Base-by-base conservation (phyloP, 2,888 invertebrate genomes). In the Nebria salina region DNA sequence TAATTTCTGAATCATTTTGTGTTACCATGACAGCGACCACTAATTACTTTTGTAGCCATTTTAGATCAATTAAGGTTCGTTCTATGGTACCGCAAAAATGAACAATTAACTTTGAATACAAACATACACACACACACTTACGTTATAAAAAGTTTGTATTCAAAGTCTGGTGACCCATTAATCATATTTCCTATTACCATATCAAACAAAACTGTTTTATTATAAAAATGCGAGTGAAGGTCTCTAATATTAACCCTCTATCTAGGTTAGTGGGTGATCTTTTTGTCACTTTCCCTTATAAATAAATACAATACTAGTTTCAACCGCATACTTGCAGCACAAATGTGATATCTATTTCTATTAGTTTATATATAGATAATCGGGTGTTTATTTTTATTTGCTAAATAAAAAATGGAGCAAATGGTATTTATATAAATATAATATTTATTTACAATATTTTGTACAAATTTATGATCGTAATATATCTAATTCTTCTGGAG, bases 401-500 rank as follows among this genome's bases (percentile, higher is more conserved):
- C 54, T 54, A 54, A 11, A 54, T 8, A 7, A 54, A 11, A 54
- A 54, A 6, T 54, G 8, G 54, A 54, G 1, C 34, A 54, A 54
- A 54, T 8, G 13, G 7, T 54, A 11, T 11, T 20, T 7, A 54
- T 54, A 54, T 54, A 43, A 74, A 74, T 54, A 74, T 54, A 72
- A n/a, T 72, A 72, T 34, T 11, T 72, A 72, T 72, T 72, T 74
- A 79, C 41, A 75, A 43, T 66, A 8, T 68, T 80, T 15, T 80
- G 64, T 80, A 80, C 75, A 70, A 79, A 76, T 83, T 86, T 88
- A 91, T 86, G 87, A 90, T 84, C 93, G 89, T 65, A 94, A 86
- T 82, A 93, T 91, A 83, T 93, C 92, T 81, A 96, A 90, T 89
- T 96, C 96, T 87, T 95, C 94, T 0, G 93, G 93, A 72, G 95